Conservation (phyloP, 2,888 invertebrate genomes). For the Melinopterus prodromus region DNA sequence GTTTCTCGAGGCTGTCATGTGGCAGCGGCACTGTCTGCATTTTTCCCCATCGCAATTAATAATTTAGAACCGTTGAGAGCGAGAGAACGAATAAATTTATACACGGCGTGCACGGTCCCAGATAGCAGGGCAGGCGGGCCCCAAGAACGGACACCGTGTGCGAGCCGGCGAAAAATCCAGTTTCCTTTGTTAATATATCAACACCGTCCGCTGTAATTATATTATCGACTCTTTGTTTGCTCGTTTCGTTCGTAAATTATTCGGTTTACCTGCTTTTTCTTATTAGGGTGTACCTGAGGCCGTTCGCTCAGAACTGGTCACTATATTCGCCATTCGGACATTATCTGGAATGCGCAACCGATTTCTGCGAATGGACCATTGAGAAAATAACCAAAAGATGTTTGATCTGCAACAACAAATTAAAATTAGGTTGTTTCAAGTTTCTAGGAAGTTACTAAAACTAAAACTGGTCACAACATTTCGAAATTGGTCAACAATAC, state of each 20-base stretch:
- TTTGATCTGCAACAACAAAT: no score
- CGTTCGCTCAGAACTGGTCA: background rate
- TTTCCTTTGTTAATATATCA: conserved; percentile 1
- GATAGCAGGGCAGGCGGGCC: background rate
- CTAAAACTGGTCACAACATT: no score
- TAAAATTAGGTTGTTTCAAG: no score
- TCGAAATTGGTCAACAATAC: no score
- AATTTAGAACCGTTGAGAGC: conserved; percentile 4
- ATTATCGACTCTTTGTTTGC: background rate
- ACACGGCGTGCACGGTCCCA: background rate
- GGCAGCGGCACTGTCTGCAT: background rate
- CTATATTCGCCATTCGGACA: background rate
- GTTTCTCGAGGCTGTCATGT: conserved; percentile 4
- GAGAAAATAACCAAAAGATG: no score
- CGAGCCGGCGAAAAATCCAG: background rate
- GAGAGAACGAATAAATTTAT: conserved; percentile 4
- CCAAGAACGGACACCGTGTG: background rate
- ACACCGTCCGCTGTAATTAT: background rate
- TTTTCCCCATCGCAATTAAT: background rate
- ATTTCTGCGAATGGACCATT: no score
- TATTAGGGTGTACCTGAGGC: background rate
- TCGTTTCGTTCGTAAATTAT: background rate
- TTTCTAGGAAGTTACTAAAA: no score
- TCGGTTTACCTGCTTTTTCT: background rate
- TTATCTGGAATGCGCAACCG: no score